Base-by-base conservation (phyloP, 2,113 vertebrate species). In the Cyphomyrus discorhynchus region DNA sequence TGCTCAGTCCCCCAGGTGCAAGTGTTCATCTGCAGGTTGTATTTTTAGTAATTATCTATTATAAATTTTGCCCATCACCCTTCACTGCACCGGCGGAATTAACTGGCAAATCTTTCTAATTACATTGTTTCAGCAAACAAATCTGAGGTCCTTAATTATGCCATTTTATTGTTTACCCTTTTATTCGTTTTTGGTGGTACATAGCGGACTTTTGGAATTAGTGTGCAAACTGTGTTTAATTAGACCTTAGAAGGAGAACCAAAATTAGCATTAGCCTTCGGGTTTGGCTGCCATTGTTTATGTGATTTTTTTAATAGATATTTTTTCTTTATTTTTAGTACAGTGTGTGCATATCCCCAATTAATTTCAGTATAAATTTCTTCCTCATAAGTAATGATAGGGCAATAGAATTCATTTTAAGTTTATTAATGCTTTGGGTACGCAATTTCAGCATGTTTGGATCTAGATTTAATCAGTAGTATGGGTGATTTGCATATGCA, bases 31-130 rank as follows among this genome's bases (percentile, higher is more conserved):
- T 0, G 27, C 6, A 27, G 50, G 15, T 31, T 45, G 47, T 89
- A 85, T 89, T 85, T 89, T 89, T 62, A 35, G 70, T 49, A 31
- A 11, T 21, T 39, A 7, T 52, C 49, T 82, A 53, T 89, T 89
- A 42, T 80, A 52, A 9, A 49, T 31, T 82, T 27, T 89, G 19
- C 49, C 74, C 7, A 52, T 52, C 53, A 52, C 7, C 86, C 86
- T 27, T 19, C 21, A 10, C 66, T 42, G 42, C n/a, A 24, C 47
- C 11, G 1, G n/a, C 5, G 50, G 31, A 35, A 52, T 52, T 84
- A 47, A 39, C 47, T 19, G 31, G 85, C n/a, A 24, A 53, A 19
- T 1, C 49, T 31, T 52, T 35, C n/a, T 21, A 87, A 52, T 87
- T 52, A 3, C 49, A 39, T 35, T n/a, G 19, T 47, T 47, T 47